These are phyloP conservation scores for Melieria crassipennis DNA, from an alignment of 2,888 invertebrate species.

Conservation along the genomic window DNA sequence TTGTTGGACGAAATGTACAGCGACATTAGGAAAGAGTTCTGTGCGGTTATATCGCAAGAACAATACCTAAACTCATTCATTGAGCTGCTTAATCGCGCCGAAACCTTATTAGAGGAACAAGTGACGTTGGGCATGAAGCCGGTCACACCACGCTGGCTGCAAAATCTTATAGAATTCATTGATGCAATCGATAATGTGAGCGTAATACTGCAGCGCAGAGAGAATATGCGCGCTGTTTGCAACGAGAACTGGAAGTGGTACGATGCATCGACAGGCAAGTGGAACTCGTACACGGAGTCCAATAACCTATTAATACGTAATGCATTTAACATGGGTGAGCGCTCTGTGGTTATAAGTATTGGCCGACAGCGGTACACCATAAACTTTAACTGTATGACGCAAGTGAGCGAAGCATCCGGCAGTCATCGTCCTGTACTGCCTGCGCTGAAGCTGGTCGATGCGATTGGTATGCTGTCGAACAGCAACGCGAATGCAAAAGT, in stretches of 20 bases:
- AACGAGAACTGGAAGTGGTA: constrained; percentile 82
- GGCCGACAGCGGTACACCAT: constrained; percentile 80
- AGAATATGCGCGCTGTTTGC: constrained; percentile 72
- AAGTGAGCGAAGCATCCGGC: constrained; percentile 86
- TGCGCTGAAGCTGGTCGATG: constrained; percentile 66
- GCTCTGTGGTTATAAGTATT: constrained; percentile 75
- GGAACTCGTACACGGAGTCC: constrained; percentile 77
- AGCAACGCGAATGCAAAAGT: constrained; percentile 35
- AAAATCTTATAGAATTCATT: constrained; percentile 77
- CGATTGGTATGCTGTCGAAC: constrained; percentile 38
- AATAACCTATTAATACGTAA: constrained; percentile 82
- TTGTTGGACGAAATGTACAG: constrained; percentile 60
- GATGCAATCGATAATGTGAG: constrained; percentile 82
- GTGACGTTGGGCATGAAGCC: constrained; percentile 49
- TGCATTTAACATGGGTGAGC: constrained; percentile 79
- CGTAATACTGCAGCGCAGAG: constrained; percentile 73
- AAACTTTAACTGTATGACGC: constrained; percentile 82
- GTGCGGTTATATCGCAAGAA: constrained; percentile 53
- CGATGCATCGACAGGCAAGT: constrained; percentile 81
- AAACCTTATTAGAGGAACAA: constrained; percentile 54
- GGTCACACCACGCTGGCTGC: constrained; percentile 77
- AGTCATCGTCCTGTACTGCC: constrained; percentile 82
- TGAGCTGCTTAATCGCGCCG: constrained; percentile 52
- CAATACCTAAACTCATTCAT: constrained; percentile 52
- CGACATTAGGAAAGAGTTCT: constrained; percentile 55